Evolutionary conservation across 1,140 invertebrate species (phyloP), one percentile per base, ranked within the genome.

Genomic region (Drosophila tristis): DNA sequence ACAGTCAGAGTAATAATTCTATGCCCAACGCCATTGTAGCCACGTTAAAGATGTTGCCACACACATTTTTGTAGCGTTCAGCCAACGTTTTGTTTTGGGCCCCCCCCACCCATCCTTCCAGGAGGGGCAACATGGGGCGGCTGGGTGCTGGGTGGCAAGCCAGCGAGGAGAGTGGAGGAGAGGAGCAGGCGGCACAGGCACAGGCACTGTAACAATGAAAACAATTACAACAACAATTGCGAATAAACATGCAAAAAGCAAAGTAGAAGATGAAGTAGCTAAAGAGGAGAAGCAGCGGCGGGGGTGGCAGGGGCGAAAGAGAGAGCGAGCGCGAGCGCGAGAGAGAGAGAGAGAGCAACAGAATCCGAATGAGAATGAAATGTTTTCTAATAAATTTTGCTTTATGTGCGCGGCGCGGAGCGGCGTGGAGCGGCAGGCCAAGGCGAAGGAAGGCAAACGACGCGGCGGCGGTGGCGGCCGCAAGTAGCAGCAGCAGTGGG

Each of bases 221-320:
- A 87, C 82, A 87, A 87, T 89, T 87, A 87, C 82, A 87, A 87
- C 84, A 89, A 89, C 84, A 89, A 89, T 90, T 84, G 84, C 84
- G 85, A 89, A 89, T 90, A 89, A 89, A 89, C 84, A 89, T 89
- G 84, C 85, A 84, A 89, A 87, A 87, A 89, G 84, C 85, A 90
- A 82, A 87, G 82, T 81, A 86, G 71, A 87, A 86, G 82, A 86
- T 86, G 82, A 86, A 87, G 82, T 86, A 87, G 81, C 78, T 61
- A n/a, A 54, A 53, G 23, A 49, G 50, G 35, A 45, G 61, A 23
- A 45, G 35, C 15, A 20, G 20, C 20, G 20, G 20, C 0, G 20
- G 1, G 20, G 29, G 16, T 13, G 16, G 31, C 8, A 31, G 15
- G 8, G 13, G 44, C 35, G 44, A 56, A 42, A 48, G 13, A 42